A percentile compares a stretch with the other conserved stretches of the same genome.
Conservation (phyloP, 1,140 invertebrate species). For the Rhysida immarginata region DNA sequence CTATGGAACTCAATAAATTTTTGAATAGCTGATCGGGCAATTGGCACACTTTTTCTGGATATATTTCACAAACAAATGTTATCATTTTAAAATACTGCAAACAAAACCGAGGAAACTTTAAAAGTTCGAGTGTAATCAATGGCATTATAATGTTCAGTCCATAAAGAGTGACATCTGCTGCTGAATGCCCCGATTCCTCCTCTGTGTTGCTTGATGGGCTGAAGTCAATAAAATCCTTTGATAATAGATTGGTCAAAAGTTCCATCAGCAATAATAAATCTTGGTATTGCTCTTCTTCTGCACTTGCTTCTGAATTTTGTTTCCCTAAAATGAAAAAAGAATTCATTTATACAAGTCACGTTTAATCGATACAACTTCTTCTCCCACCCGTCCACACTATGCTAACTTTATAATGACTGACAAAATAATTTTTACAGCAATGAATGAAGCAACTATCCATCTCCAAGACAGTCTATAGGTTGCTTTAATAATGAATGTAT, state of each 20-base stretch:
- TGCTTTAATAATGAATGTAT: too few species aligned
- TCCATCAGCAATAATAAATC: conserved; percentile 55
- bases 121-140: conserved; percentile 52
- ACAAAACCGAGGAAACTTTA: conserved; percentile 52
- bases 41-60: conserved; percentile 41
- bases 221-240: conserved; percentile 53
- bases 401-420: too few species aligned
- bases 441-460: too few species aligned
- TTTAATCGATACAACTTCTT: too few species aligned
- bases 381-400: too few species aligned
- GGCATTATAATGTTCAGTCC: conserved; percentile 57
- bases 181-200: conserved; percentile 21
- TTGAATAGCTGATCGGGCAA: conserved; percentile 42
- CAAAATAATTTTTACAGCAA: too few species aligned
- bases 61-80: conserved; percentile 46
- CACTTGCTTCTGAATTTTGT: conserved; percentile 33
- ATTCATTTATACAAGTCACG: too few species aligned
- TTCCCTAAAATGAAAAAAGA: conserved; percentile 12
- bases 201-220: conserved; percentile 21
- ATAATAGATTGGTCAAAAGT: conserved; percentile 48
- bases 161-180: conserved; percentile 48
- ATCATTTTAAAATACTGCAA: conserved; percentile 46
- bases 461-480: too few species aligned
- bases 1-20: conserved; percentile 43
- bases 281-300: conserved; percentile 52